These are phyloP conservation scores for Arvicanthis niloticus DNA, from an alignment of 2,113 vertebrate genomes.

Conservation along the genomic window DNA sequence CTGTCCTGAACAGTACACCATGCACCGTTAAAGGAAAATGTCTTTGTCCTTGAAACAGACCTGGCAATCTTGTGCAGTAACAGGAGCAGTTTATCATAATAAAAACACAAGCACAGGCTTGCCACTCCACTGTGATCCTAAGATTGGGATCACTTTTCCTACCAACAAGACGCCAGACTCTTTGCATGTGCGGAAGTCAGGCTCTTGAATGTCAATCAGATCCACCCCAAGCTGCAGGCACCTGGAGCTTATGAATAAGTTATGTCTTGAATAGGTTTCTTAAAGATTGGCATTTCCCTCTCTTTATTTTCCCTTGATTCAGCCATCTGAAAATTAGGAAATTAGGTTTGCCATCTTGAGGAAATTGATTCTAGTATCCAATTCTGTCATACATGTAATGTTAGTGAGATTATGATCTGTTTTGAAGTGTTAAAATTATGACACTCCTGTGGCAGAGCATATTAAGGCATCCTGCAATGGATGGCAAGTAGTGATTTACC, in stretches of 20 bases:
- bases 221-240: not conserved
- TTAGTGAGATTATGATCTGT: not conserved
- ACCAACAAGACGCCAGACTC: not conserved
- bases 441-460: not conserved
- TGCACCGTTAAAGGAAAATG: not conserved
- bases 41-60: not conserved
- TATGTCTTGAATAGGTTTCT: not conserved
- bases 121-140: not conserved
- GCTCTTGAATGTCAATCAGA: not conserved
- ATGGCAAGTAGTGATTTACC: not conserved
- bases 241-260: not conserved
- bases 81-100: not conserved
- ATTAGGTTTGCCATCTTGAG: not conserved
- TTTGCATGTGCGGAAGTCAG: not conserved
- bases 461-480: not conserved
- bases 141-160: not conserved
- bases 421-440: not conserved
- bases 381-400: not conserved
- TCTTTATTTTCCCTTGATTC: not conserved
- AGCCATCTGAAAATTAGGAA: slow-evolving; percentile 31
- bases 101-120: not conserved
- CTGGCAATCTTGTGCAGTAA: not conserved
- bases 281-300: not conserved
- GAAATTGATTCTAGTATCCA: not conserved
- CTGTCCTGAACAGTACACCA: not conserved